Conservation (phyloP, 2,888 invertebrate species). For the Acholoe squamosa region DNA sequence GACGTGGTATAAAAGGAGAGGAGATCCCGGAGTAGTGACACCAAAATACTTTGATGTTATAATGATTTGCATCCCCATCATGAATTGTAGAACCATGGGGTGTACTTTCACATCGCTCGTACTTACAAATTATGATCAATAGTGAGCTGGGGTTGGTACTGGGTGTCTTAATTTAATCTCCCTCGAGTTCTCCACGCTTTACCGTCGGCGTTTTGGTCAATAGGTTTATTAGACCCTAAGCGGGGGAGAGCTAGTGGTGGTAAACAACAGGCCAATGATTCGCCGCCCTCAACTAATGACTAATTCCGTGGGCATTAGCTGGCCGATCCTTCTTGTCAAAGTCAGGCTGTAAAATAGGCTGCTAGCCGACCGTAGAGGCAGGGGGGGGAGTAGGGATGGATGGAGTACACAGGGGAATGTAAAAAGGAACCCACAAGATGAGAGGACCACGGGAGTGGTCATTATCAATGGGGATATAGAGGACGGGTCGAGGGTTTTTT, state of each 20-base stretch:
- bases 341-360: not conserved
- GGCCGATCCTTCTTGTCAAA: slow-evolving; percentile 37
- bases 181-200: slow-evolving; percentile 20
- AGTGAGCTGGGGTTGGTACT: not conserved
- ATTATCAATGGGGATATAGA: no score
- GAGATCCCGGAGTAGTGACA: not conserved
- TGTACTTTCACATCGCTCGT: not conserved
- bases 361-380: not conserved
- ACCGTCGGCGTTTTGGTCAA: slow-evolving; percentile 1
- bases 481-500: no score
- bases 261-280: slow-evolving; percentile 44
- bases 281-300: slow-evolving; percentile 36
- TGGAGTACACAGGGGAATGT: no score
- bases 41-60: not conserved
- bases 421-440: no score
- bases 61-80: not conserved
- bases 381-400: no score
- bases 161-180: slow-evolving; percentile 25
- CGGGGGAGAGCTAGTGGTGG: not conserved
- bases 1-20: not conserved
- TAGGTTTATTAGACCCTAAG: slow-evolving; percentile 22
- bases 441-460: no score
- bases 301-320: slow-evolving; percentile 38
- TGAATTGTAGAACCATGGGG: not conserved
- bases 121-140: slow-evolving; percentile 41